These are phyloP conservation scores for Digitonthophagus gazella DNA, from an alignment of 2,888 invertebrate genomes.

Conservation along the genomic window DNA sequence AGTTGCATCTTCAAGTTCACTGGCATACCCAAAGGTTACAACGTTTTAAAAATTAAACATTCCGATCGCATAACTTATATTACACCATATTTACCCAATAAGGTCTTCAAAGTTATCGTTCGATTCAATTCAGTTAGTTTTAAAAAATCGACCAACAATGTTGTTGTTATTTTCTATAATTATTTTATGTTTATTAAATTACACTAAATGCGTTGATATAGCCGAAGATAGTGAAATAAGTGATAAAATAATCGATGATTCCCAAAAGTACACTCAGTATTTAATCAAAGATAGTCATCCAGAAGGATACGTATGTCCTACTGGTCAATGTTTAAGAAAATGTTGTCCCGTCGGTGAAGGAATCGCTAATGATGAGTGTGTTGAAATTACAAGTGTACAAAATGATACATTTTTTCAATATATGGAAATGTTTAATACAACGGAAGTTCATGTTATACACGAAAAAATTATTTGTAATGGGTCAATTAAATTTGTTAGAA, in stretches of 20 bases:
- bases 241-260: slow-evolving; percentile 24
- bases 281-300: slow-evolving; percentile 26
- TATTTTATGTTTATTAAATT: neutral
- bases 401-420: slow-evolving; percentile 23
- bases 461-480: slow-evolving; percentile 22
- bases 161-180: too few relatives aligned
- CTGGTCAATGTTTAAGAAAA: slow-evolving; percentile 28
- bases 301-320: slow-evolving; percentile 29
- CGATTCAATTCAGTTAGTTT: neutral
- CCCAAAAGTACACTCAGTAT: slow-evolving; percentile 27
- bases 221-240: slow-evolving; percentile 27
- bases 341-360: slow-evolving; percentile 27
- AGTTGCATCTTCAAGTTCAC: neutral
- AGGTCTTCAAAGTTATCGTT: neutral
- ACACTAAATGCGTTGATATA: slow-evolving; percentile 5
- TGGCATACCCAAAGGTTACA: neutral
- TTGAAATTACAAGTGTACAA: slow-evolving; percentile 2
- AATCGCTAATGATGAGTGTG: slow-evolving; percentile 24
- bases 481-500: slow-evolving; percentile 19
- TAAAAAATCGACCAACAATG: neutral
- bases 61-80: neutral
- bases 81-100: neutral
- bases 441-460: slow-evolving; percentile 20
- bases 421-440: slow-evolving; percentile 22
- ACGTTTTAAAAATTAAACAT: neutral